Evolutionary conservation across 2,888 invertebrate genomes (phyloP).

Genomic region (Ophonus ardosiacus): DNA sequence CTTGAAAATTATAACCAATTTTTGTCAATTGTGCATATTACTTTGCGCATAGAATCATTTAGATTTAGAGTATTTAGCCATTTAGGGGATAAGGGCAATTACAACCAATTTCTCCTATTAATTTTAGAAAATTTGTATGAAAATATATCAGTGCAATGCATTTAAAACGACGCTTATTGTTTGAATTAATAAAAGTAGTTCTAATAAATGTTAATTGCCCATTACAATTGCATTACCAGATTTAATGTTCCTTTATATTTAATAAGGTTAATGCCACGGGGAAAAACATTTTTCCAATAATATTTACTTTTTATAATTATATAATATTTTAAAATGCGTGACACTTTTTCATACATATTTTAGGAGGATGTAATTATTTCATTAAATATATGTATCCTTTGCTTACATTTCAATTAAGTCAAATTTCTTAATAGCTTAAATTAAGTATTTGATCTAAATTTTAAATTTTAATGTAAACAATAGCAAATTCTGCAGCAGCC

Average conservation of each 20-base stretch:
- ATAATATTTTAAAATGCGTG: neutral
- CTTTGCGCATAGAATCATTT: neutral
- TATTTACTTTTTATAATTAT: neutral
- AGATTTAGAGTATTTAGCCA: neutral
- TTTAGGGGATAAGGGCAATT: conserved; percentile 38
- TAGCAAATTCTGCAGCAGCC: neutral
- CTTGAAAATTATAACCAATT: neutral
- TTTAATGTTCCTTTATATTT: conserved; percentile 17
- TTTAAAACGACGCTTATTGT: conserved; percentile 36
- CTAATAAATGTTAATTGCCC: conserved; percentile 40
- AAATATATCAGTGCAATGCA: conserved; percentile 31
- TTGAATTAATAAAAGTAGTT: conserved; percentile 43
- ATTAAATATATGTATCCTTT: conserved; percentile 14
- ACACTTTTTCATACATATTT: neutral
- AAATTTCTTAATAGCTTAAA: conserved; percentile 21
- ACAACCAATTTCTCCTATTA: conserved; percentile 24
- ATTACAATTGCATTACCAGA: conserved; percentile 48
- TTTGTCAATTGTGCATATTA: neutral
- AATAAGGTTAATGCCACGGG: conserved; percentile 25
- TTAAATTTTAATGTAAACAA: conserved; percentile 33
- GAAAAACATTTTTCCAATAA: neutral
- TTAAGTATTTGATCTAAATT: conserved; percentile 37
- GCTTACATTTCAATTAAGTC: conserved; percentile 25
- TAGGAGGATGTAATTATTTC: neutral
- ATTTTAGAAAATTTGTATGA: neutral